Evolutionary conservation across 2,797 vertebrate species (phyloP).

Genomic region (Helicolenus hilgendorfi): DNA sequence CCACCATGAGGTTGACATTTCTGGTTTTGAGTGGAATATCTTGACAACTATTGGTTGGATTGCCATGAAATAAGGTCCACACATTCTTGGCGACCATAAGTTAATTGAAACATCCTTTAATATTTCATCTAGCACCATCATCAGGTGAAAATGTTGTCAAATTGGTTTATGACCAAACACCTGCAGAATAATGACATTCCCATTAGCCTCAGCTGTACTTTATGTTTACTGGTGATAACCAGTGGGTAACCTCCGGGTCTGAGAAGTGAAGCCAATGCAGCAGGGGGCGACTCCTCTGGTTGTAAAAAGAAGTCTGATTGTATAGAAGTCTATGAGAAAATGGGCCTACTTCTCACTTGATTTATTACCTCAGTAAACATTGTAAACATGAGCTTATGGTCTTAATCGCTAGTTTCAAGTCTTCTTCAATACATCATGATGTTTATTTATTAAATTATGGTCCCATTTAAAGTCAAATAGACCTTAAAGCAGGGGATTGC

Average conservation of each 20-base stretch:
- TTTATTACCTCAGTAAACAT: too few relatives aligned
- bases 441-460: too few relatives aligned
- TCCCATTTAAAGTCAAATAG: not conserved
- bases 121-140: not conserved
- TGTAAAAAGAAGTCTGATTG: not conserved
- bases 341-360: too few relatives aligned
- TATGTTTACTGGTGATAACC: not conserved
- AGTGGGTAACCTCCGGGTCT: not conserved
- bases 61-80: not conserved
- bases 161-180: not conserved
- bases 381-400: too few relatives aligned
- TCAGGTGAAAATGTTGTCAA: not conserved
- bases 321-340: too few relatives aligned
- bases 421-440: too few relatives aligned
- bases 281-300: not conserved
- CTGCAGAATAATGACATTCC: not conserved
- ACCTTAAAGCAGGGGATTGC: too few relatives aligned
- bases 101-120: not conserved
- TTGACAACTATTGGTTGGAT: not conserved
- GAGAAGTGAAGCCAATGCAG: not conserved
- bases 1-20: not conserved
- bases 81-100: not conserved
- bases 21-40: not conserved
- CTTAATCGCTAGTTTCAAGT: too few relatives aligned
- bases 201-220: not conserved